Conservation (phyloP, 2,113 vertebrate species). For the Poicephalus meyeri region DNA sequence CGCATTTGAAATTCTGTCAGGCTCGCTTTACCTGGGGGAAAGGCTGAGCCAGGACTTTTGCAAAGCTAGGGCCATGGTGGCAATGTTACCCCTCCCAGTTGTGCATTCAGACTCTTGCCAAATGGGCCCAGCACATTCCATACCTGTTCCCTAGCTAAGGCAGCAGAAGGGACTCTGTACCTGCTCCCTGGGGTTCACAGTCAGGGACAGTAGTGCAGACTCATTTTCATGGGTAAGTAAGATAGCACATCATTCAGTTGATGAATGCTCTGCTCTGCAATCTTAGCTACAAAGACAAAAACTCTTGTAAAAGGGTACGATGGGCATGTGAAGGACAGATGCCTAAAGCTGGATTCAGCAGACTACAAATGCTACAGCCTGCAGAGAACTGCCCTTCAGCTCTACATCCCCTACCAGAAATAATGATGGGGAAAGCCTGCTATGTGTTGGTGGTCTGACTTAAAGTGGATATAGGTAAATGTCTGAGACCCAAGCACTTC, state of each 20-base stretch:
- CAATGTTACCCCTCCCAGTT: not conserved
- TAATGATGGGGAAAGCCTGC: not conserved
- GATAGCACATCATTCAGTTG: not conserved
- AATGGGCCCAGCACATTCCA: not conserved
- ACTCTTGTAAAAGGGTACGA: not conserved
- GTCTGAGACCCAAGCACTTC: not conserved
- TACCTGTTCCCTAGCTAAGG: not conserved
- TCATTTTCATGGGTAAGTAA: not conserved
- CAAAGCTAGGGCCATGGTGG: not conserved
- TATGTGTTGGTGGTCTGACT: not conserved
- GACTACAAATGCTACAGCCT: not conserved
- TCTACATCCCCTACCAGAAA: not conserved
- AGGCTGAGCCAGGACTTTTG: not conserved
- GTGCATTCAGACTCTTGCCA: not conserved
- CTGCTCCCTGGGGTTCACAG: not conserved
- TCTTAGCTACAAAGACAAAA: not conserved
- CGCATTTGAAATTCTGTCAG: not conserved
- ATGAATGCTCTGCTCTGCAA: not conserved
- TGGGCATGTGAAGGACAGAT: not conserved
- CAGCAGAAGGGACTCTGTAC: not conserved
- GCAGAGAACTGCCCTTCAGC: not conserved
- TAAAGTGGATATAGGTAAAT: not conserved
- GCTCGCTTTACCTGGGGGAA: not conserved
- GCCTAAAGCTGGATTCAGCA: not conserved
- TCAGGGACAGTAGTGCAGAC: not conserved